These are phyloP conservation scores for Uropetala carovei DNA, from an alignment of 2,888 invertebrate genomes.

Conservation along the genomic window DNA sequence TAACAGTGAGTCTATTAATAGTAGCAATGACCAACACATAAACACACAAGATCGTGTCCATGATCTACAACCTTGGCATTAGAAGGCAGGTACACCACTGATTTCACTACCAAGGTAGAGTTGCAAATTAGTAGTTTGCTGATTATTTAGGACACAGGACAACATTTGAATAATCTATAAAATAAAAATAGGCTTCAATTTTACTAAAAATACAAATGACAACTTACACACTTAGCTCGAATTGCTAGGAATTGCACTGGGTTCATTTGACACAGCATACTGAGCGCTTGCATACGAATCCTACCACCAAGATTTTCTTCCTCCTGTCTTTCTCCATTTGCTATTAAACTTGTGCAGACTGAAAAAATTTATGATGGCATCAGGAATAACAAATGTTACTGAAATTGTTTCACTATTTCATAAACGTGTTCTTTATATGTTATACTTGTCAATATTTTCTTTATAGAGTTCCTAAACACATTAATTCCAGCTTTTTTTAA, in stretches of 20 bases:
- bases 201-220: background rate
- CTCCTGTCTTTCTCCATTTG: slow-evolving; percentile 90
- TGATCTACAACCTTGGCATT: no score
- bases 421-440: background rate
- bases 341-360: slow-evolving; percentile 91
- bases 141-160: no score
- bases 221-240: slow-evolving; percentile 86
- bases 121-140: no score
- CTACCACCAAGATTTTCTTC: slow-evolving; percentile 91
- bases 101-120: no score
- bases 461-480: background rate
- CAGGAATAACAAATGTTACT: slow-evolving; percentile 65
- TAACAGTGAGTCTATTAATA: no score
- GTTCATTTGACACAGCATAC: slow-evolving; percentile 91
- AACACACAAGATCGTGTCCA: no score
- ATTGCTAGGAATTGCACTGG: slow-evolving; percentile 91
- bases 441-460: background rate
- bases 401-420: slow-evolving; percentile 49
- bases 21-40: no score
- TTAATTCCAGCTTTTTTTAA: background rate
- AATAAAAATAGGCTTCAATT: no score
- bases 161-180: no score
- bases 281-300: slow-evolving; percentile 84
- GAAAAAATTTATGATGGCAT: slow-evolving; percentile 71
- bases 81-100: no score